phyloP scores from a whole-genome alignment of 2,888 invertebrate genomes.

The Cryptocephalus moraei region DNA sequence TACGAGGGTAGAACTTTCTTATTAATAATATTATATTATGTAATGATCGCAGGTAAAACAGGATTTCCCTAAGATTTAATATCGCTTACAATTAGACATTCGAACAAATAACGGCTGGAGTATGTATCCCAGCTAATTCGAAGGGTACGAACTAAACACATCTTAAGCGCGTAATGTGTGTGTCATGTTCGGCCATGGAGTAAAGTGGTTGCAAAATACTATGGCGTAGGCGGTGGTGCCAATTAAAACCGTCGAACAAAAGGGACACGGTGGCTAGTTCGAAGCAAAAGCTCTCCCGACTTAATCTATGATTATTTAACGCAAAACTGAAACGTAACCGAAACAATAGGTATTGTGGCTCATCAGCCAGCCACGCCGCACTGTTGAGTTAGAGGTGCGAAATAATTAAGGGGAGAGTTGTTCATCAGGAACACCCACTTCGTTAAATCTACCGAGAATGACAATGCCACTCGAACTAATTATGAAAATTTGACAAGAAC shows the following conservation, averaged over 20 bases:
- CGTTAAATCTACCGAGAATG: slow-evolving; percentile 11
- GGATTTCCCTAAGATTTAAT: too few relatives aligned
- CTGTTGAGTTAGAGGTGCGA: slow-evolving; percentile 22
- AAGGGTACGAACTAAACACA: too few relatives aligned
- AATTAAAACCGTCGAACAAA: slow-evolving; percentile 4
- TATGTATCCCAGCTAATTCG: too few relatives aligned
- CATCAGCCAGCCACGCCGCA: slow-evolving; percentile 22
- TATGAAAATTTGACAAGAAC: slow-evolving; percentile 39
- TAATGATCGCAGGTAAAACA: too few relatives aligned
- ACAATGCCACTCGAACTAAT: slow-evolving; percentile 37
- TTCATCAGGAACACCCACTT: slow-evolving; percentile 2
- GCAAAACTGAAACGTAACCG: slow-evolving; percentile 15
- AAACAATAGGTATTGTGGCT: slow-evolving; percentile 20
- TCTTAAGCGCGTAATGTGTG: too few relatives aligned
- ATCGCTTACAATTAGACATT: too few relatives aligned
- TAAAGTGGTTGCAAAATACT: too few relatives aligned
- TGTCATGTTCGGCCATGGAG: too few relatives aligned
- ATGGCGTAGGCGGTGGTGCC: too few relatives aligned
- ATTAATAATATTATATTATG: too few relatives aligned
- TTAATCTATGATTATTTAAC: slow-evolving; percentile 10
- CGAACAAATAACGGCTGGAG: too few relatives aligned
- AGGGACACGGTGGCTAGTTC: slow-evolving; percentile 17
- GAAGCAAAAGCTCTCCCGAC: slow-evolving; percentile 11
- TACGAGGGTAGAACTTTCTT: too few relatives aligned
- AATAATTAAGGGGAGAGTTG: slow-evolving; percentile 22